Percentiles rank a stretch among this genome's conserved stretches.
Evolutionary conservation across 2,113 vertebrate genomes (phyloP).

Genomic region (Empidonax traillii): DNA sequence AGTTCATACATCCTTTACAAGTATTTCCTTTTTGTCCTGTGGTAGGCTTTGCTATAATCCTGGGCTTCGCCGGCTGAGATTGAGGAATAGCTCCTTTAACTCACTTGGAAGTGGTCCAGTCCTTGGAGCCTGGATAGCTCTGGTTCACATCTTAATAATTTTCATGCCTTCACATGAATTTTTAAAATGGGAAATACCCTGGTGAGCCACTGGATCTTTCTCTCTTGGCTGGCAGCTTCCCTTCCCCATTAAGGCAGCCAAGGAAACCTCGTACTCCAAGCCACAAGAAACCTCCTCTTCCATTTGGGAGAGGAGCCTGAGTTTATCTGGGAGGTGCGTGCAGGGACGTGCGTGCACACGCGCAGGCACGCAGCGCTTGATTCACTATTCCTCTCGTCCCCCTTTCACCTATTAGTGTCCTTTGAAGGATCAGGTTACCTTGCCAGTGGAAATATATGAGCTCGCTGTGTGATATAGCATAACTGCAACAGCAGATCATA

Average conservation of each 20-base stretch:
- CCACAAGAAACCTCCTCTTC: not conserved
- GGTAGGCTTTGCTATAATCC: conserved; percentile 29
- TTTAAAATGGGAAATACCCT: conserved; percentile 44
- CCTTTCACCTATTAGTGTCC: conserved; percentile 60
- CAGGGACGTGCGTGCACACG: fast-evolving
- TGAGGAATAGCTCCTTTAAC: conserved; percentile 56
- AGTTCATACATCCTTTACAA: not conserved
- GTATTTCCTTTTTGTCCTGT: conserved; percentile 5
- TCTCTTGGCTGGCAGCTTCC: not conserved
- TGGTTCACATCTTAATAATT: conserved; percentile 41
- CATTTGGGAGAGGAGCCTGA: not conserved
- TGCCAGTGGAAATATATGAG: conserved; percentile 72
- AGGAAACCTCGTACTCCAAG: not conserved
- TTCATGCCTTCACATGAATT: conserved; percentile 39
- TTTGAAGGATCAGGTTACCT: conserved; percentile 70
- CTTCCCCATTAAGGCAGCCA: not conserved
- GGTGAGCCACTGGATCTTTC: conserved; percentile 9
- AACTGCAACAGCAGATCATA: conserved; percentile 75
- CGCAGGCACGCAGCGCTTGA: not conserved
- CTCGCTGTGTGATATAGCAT: conserved; percentile 73
- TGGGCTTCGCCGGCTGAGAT: conserved; percentile 10
- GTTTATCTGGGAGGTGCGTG: not conserved
- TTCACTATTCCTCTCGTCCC: not conserved
- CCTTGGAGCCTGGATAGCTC: conserved; percentile 32
- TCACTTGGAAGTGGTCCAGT: conserved; percentile 55